Evolutionary conservation across 1,140 invertebrate genomes (phyloP), one percentile per base, ranked within the genome.

Genomic region (Drosophila busckii): DNA sequence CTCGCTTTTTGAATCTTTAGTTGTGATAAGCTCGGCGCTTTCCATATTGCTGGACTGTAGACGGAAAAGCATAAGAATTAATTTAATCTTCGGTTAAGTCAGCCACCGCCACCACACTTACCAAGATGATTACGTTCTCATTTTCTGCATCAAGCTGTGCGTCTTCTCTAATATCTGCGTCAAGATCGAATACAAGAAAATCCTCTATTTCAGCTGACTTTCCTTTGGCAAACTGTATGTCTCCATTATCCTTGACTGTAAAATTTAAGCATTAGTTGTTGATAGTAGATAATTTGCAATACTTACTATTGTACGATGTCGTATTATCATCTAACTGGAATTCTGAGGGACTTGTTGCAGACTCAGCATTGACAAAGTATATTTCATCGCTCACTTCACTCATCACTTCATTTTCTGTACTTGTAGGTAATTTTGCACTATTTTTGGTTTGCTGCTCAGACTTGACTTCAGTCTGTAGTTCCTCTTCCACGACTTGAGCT

Each of bases 121-220:
- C 73, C 68, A 78, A 13, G 22, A 80, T 73, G 4, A 80, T 73
- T 7, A 78, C 68, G 29, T 70, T 58, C 4, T 82, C 60, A 5
- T 82, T 50, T 1, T 66, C 58, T 4, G 70, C 56, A 7, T 54
- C 69, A 10, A 68, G 29, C 29, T 68, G 58, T 28, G 68, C 68
- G 22, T 78, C 73, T 2, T 55, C 69, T 0, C 42, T 34, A 2
- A 58, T 42, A 1, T 63, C 75, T 0, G 35, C 44, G 5, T 70
- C 49, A 4, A 80, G 64, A 88, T 89, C 56, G 83, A 89, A 53
- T 54, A 88, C 22, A 53, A 83, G 42, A 4, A 78, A 70, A 38
- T 78, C 60, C 4, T 46, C 38, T 3, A 70, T 26, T 4, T 58
- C 58, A 2, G 42, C 49, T 0, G 63, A 12, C 22, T 83, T 84